Conservation (phyloP, 2,113 vertebrate genomes). For the Muntiacus muntjak region DNA sequence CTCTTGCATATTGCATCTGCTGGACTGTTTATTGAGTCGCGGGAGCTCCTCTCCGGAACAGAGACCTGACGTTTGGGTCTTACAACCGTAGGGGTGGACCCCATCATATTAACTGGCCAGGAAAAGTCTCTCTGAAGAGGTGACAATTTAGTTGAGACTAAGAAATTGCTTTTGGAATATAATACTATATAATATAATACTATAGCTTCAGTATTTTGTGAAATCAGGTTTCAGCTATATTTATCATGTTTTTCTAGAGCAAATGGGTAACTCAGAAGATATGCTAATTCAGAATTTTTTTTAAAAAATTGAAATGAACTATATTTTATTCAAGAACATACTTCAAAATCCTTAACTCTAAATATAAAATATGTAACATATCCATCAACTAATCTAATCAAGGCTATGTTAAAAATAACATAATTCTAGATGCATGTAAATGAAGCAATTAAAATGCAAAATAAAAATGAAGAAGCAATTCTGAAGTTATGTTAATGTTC, state of each 20-base stretch:
- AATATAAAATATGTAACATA: not conserved
- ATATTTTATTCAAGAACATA: not conserved
- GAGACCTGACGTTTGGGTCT: too few species aligned
- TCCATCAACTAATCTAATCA: not conserved
- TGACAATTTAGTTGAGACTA: not conserved
- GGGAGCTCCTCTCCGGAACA: too few species aligned
- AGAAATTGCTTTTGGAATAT: not conserved
- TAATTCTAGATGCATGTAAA: not conserved
- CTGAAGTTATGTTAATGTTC: conserved; percentile 26
- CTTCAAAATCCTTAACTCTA: not conserved
- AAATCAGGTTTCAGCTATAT: not conserved
- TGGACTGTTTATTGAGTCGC: too few species aligned
- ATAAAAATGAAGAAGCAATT: conserved; percentile 17
- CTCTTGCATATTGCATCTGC: too few species aligned
- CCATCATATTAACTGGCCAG: not conserved
- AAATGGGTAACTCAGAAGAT: not conserved
- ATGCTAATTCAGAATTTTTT: not conserved
- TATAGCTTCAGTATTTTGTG: not conserved
- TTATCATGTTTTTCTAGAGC: not conserved
- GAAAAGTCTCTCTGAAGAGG: not conserved
- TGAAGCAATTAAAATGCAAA: conserved; percentile 34
- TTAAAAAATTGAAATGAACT: not conserved
- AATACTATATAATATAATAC: conserved; percentile 4
- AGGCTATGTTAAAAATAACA: not conserved
- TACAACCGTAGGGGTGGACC: not conserved